Evolutionary conservation across 30 jellyfish, hydroid and myxozoan species (phyloP), one percentile per base, ranked within the genome.

Genomic region (Sanderia malayensis): DNA sequence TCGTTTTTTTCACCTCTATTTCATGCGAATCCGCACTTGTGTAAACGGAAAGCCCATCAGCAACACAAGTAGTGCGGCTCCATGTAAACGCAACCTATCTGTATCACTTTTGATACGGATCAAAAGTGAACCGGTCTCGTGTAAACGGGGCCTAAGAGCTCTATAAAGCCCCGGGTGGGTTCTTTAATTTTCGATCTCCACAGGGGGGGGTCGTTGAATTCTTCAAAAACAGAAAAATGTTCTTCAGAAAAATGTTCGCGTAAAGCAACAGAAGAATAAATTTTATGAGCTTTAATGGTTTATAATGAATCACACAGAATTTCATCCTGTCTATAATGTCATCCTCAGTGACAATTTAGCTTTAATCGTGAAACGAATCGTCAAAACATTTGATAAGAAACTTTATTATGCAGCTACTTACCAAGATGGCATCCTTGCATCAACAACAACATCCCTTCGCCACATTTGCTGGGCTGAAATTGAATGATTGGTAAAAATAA

Each of bases 341-440:
- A n/a, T n/a, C n/a, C n/a, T n/a, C n/a, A n/a, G n/a, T n/a, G n/a
- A n/a, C n/a, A n/a, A n/a, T n/a, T n/a, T n/a, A n/a, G n/a, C n/a
- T n/a, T n/a, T n/a, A n/a, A n/a, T n/a, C n/a, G n/a, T n/a, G n/a
- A n/a, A n/a, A n/a, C n/a, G n/a, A n/a, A n/a, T n/a, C n/a, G n/a
- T n/a, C n/a, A n/a, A n/a, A n/a, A n/a, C n/a, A n/a, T n/a, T n/a
- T n/a, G n/a, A n/a, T n/a, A 41, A 41, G 55, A 41, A 41, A 41
- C 11, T 6, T 8, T 6, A 41, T 6, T 41, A 41, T 6, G 15
- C 15, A 15, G 55, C 55, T 6, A 41, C 89, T 13, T 76, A 85
- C 96, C 96, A 29, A 85, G 87, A 41, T 80, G 91, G 52, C 92
- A 85, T n/a, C 96, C 96, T 49, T 85, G 96, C 96, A 85, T 85